phyloP scores from a whole-genome alignment of 2,797 vertebrate genomes.

The Hybognathus amarus region DNA sequence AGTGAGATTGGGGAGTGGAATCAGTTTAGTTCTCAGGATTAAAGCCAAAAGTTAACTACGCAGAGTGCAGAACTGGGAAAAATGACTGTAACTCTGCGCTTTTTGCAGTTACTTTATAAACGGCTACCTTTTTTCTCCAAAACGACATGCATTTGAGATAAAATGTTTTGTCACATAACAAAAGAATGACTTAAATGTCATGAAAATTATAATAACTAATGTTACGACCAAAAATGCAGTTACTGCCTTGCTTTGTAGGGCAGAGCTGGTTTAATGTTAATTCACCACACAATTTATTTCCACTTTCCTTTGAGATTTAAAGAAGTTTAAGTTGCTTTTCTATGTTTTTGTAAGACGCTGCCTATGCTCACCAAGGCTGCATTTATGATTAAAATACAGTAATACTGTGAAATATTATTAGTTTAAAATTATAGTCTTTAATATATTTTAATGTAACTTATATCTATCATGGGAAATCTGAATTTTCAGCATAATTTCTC shows the following conservation, averaged over 20 bases:
- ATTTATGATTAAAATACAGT: not conserved
- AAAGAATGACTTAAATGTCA: too few species aligned
- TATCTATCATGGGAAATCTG: too few species aligned
- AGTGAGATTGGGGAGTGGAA: conserved; percentile 63
- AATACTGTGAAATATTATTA: not conserved
- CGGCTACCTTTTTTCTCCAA: too few species aligned
- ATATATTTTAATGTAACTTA: not conserved
- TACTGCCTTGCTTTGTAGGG: too few species aligned
- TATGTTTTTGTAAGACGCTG: not conserved
- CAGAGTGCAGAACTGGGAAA: too few species aligned
- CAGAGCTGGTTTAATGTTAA: not conserved
- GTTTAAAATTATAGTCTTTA: not conserved
- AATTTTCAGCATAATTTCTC: too few species aligned
- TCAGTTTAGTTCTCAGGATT: not conserved
- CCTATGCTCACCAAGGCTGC: not conserved
- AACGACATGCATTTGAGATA: too few species aligned
- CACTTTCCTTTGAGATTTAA: not conserved
- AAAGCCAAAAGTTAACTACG: not conserved
- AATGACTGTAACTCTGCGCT: too few species aligned
- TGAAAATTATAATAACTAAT: too few species aligned
- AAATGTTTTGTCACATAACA: too few species aligned
- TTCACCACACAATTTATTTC: not conserved
- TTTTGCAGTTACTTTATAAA: too few species aligned
- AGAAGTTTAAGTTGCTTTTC: not conserved
- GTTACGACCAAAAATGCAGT: too few species aligned